Evolutionary conservation across 2,113 vertebrate genomes (phyloP).

Genomic region (Pomatorhinus ruficollis): DNA sequence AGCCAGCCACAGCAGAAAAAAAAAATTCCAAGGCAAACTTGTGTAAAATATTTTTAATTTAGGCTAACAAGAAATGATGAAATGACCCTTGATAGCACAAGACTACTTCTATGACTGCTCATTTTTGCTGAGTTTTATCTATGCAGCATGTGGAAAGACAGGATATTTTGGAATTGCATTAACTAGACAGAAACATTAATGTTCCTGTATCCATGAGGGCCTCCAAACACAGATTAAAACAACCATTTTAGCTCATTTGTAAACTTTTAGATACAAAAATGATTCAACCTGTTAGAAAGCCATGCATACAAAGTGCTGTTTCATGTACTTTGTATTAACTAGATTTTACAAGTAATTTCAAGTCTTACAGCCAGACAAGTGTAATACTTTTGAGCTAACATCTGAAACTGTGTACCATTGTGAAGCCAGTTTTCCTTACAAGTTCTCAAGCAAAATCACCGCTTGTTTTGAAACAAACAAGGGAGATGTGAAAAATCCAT

Average conservation of each 20-base stretch:
- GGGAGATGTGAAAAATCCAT: not conserved
- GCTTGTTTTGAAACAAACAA: not conserved
- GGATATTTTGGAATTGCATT: not conserved
- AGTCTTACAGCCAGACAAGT: not conserved
- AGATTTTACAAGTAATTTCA: not conserved
- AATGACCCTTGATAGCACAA: not conserved
- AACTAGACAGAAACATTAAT: not conserved
- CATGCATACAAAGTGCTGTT: not conserved
- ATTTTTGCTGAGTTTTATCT: not conserved
- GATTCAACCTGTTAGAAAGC: not conserved
- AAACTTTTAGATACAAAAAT: not conserved
- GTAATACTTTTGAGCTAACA: not conserved
- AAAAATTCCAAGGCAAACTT: constrained; percentile 16
- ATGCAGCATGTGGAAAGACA: not conserved
- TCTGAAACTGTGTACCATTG: not conserved
- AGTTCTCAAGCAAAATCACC: not conserved
- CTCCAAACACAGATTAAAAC: not conserved
- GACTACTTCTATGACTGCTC: not conserved
- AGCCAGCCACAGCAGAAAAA: not conserved
- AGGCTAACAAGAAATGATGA: not conserved
- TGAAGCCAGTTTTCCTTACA: not conserved
- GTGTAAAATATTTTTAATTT: constrained; percentile 57
- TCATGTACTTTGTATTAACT: not conserved
- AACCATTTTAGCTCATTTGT: not conserved
- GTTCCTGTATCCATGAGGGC: not conserved